These are phyloP conservation scores for Puffinus mauretanicus DNA, from an alignment of 2,113 vertebrate genomes.

Conservation along the genomic window DNA sequence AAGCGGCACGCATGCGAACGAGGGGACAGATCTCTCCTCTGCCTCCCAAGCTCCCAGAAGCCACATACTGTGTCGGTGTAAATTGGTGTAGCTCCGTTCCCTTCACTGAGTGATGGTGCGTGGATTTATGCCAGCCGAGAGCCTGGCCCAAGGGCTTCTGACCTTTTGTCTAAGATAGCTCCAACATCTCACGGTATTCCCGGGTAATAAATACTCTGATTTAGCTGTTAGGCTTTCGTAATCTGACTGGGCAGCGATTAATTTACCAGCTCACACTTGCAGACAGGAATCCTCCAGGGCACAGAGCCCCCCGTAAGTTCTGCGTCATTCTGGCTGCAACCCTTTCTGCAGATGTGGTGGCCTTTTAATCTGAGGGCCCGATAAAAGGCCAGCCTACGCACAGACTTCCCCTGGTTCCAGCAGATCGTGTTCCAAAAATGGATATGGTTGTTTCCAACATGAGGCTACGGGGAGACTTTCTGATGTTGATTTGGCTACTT, in stretches of 20 bases:
- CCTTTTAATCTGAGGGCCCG: not conserved
- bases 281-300: slow-evolving; percentile 30
- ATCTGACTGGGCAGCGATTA: not conserved
- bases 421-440: slow-evolving; percentile 41
- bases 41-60: not conserved
- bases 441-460: slow-evolving; percentile 22
- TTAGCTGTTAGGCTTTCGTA: not conserved
- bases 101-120: accelerated
- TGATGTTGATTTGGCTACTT: not conserved
- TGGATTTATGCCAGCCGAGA: not conserved
- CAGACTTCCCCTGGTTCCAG: not conserved
- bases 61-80: not conserved
- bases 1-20: accelerated
- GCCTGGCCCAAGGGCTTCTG: not conserved
- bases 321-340: not conserved
- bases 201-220: not conserved
- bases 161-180: not conserved
- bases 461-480: not conserved
- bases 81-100: not conserved
- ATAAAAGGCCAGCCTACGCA: slow-evolving; percentile 51
- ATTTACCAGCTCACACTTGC: not conserved
- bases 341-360: slow-evolving; percentile 33
- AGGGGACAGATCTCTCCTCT: not conserved
- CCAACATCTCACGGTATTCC: not conserved
- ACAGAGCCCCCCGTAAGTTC: not conserved